Evolutionary conservation across 1,140 invertebrate species (phyloP).

Genomic region (Hormaphis cornu): DNA sequence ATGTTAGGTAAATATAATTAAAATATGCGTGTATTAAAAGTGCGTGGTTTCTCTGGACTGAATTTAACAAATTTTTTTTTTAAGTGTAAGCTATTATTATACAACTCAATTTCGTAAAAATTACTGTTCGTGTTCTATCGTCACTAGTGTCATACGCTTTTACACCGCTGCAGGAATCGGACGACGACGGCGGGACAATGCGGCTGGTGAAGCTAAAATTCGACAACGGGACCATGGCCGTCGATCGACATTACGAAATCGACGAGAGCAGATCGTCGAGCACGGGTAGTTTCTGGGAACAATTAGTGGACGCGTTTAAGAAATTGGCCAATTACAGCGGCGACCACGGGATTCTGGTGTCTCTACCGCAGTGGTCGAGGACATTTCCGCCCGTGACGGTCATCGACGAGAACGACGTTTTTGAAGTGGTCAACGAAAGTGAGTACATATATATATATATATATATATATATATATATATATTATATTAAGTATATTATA

Average conservation of each 20-base stretch:
- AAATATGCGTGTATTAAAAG: too few relatives aligned
- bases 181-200: not conserved
- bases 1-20: too few relatives aligned
- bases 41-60: too few relatives aligned
- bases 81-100: too few relatives aligned
- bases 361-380: not conserved
- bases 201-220: constrained; percentile 9
- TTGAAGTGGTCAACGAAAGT: not conserved
- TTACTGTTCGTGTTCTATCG: too few relatives aligned
- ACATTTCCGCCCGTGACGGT: not conserved
- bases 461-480: too few relatives aligned
- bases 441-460: not conserved
- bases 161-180: not conserved
- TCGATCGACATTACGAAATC: not conserved
- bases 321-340: not conserved
- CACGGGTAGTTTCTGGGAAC: not conserved
- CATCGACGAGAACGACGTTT: not conserved
- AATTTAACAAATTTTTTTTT: too few relatives aligned
- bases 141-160: too few relatives aligned
- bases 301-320: not conserved
- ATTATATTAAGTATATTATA: too few relatives aligned
- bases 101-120: too few relatives aligned
- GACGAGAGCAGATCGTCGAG: not conserved
- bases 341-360: not conserved
- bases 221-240: not conserved